Evolutionary conservation across 2,113 vertebrate genomes (phyloP), one percentile per base, ranked within the genome.

Genomic region (Brienomyrus longianalis): DNA sequence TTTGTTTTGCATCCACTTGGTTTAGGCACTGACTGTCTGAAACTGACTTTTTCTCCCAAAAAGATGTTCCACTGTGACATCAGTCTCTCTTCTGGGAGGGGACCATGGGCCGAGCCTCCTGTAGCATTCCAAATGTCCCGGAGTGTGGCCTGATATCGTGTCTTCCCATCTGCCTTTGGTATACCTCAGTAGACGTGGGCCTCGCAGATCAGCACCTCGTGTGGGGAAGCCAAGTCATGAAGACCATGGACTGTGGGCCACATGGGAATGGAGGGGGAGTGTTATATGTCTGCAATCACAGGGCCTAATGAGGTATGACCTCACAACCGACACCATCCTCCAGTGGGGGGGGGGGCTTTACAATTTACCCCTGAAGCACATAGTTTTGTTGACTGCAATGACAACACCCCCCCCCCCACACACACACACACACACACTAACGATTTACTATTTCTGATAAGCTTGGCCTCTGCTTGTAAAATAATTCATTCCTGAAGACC

Each of bases 271-370:
- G 23, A 21, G 45, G 52, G 56, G 27, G 4, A 3, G 3, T 92
- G 91, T 39, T 85, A 91, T 92, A 91, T 92, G 90, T 90, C 91
- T 88, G 89, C 90, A 91, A 92, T 89, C 50, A 80, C 83, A 91
- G 88, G 90, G 87, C 88, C 3, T 84, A 92, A 92, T 88, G 91
- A 94, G 89, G 54, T 15, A 1, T 85, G 83, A 74, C 88, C 91
- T 89, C 74, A 43, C 9, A 66, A 86, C 89, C 90, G 85, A 92
- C 92, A 92, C 52, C 70, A 90, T 21, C 23, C 21, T 5, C 19
- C 15, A 83, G 23, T 74, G 70, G 31, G 27, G 91, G 91, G 90
- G 43, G 91, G 91, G 90, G 92, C 91, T 90, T 59, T 23, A 17
- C 70, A 88, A 86, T 91, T 90, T 83, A 27, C 52, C 88, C 91